Evolutionary conservation across 2,113 vertebrate genomes (phyloP).

Genomic region (Ellobius talpinus): DNA sequence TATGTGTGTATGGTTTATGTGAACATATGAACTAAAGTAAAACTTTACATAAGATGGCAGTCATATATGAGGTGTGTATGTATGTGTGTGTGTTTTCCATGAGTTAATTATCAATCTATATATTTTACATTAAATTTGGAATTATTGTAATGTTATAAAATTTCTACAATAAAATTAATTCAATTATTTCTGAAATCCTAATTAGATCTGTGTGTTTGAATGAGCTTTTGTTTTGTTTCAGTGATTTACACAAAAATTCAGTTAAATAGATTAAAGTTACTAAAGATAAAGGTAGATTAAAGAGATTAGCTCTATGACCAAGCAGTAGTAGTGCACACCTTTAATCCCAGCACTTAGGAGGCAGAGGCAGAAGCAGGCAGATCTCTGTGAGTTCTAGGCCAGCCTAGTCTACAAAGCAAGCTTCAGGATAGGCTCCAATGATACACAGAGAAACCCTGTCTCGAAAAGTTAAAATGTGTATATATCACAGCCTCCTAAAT

Average conservation of each 20-base stretch:
- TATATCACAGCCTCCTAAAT: background rate
- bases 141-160: background rate
- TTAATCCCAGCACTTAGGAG: no score
- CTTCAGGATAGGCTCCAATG: no score
- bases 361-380: no score
- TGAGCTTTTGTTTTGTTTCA: slow-evolving; percentile 8
- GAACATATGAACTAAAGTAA: background rate
- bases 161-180: slow-evolving; percentile 34
- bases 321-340: no score
- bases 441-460: no score
- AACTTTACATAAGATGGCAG: background rate
- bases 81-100: background rate
- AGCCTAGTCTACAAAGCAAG: no score
- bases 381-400: no score
- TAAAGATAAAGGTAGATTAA: no score
- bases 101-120: background rate
- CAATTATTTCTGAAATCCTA: slow-evolving; percentile 24
- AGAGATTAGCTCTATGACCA: no score
- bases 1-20: background rate
- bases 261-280: background rate
- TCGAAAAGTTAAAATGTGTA: background rate
- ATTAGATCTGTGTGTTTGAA: background rate
- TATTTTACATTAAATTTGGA: slow-evolving; percentile 14
- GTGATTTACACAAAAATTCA: background rate
- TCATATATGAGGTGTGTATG: background rate